phyloP scores from a whole-genome alignment of 92 coral and sea anemone genomes.

The Porites divaricata region DNA sequence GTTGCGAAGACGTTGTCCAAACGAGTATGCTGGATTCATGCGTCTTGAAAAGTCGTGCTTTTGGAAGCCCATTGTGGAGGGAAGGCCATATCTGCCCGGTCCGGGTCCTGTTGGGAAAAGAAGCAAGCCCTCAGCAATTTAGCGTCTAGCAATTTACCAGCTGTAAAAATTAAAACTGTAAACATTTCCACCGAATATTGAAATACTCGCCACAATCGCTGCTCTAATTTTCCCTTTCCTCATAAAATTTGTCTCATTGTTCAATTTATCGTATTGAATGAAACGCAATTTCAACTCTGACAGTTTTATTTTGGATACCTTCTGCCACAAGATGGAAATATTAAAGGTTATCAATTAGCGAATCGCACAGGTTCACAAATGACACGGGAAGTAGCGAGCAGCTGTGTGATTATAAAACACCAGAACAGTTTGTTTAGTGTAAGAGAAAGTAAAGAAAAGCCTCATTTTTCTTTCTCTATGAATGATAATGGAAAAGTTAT shows the following conservation, averaged over 20 bases:
- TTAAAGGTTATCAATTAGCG: constrained; percentile 23
- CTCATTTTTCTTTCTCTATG: constrained; percentile 10
- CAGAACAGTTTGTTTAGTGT: constrained; percentile 28
- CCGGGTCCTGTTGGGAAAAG: constrained; percentile 80
- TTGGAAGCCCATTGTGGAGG: constrained; percentile 80
- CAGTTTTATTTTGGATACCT: not conserved
- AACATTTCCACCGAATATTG: not conserved
- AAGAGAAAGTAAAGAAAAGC: constrained; percentile 18
- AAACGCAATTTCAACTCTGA: not conserved
- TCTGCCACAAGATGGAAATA: not conserved
- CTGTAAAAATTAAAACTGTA: not conserved
- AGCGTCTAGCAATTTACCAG: no score
- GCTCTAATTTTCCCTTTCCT: not conserved
- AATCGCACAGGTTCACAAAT: not conserved
- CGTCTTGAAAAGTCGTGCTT: constrained; percentile 83
- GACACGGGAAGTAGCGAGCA: not conserved
- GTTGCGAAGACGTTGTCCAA: constrained; percentile 66
- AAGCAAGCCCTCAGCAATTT: no score
- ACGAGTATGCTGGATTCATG: constrained; percentile 87
- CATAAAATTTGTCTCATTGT: not conserved
- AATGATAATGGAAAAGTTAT: not conserved
- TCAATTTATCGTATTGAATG: not conserved
- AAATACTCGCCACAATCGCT: not conserved
- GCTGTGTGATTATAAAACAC: constrained; percentile 22
- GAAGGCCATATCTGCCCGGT: constrained; percentile 92